These are phyloP conservation scores for Ophion obscuratus DNA, from an alignment of 2,888 invertebrate species.

Conservation along the genomic window DNA sequence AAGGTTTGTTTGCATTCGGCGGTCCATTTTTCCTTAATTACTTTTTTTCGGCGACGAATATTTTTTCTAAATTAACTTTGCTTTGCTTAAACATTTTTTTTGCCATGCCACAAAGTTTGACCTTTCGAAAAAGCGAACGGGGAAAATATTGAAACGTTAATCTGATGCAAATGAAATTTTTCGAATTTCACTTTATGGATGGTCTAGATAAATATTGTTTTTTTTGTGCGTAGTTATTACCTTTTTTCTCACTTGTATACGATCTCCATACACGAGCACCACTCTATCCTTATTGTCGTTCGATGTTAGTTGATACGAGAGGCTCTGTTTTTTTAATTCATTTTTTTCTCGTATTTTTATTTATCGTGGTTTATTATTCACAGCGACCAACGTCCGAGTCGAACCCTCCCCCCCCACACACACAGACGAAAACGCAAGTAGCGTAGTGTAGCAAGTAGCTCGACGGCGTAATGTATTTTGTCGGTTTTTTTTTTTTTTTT, in stretches of 20 bases:
- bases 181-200: constrained; percentile 26
- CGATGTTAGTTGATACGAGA: constrained; percentile 84
- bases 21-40: background rate
- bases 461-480: background rate
- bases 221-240: constrained; percentile 78
- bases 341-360: constrained; percentile 32
- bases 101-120: background rate
- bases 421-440: background rate
- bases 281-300: constrained; percentile 85
- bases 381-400: background rate
- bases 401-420: background rate
- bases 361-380: background rate
- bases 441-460: background rate
- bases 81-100: background rate
- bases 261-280: constrained; percentile 85
- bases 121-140: background rate
- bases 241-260: constrained; percentile 85
- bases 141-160: background rate
- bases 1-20: constrained; percentile 10
- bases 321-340: constrained; percentile 77
- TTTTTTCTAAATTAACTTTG: too few species aligned
- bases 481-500: constrained; percentile 25
- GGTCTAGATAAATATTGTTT: constrained; percentile 36
- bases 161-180: constrained; percentile 1
- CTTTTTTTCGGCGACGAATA: background rate